Base-by-base conservation (phyloP, 2,888 invertebrate genomes). In the Dasysyrphus albostriatus region DNA sequence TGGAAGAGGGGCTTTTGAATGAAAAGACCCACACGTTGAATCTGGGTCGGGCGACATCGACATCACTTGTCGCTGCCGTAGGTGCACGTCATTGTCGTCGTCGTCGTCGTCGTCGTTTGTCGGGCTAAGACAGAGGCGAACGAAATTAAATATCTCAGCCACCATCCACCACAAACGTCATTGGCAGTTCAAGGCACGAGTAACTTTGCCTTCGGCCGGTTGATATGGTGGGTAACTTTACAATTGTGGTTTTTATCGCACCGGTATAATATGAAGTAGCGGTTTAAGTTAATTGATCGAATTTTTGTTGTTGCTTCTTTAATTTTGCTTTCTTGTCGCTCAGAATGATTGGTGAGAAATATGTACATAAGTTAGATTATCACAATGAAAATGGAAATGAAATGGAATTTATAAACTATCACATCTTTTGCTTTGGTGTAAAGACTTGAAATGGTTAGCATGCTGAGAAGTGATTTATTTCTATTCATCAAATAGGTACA, bases 1-100 rank as follows among this genome's bases (percentile, higher is more conserved):
- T n/a, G n/a, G 32, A 4, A 29, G 54, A 3, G n/a, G 29, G 54
- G 29, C 65, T 42, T 67, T 67, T 67, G 65, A 49, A 67, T 67
- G 34, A 39, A 24, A 51, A 67, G 65, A 77, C 77, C 72, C 32
- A 78, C 54, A 63, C 77, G 12, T 56, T 19, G 74, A 74, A 85
- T 63, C 81, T 85, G 58, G 85, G 85, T 85, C 85, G 85, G 51
- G 29, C 63, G 63, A 69, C 67, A 58, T 47, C 69, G 63, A 63
- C 82, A 74, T 74, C 81, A 85, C 85, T 85, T 85, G 81, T 65
- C 82, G 67, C 56, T 56, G 19, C 14, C 12, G 58, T 39, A 56
- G 59, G 39, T 65, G 65, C 63, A 76, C 39, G 19, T 34, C 42
- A 69, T 29, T 74, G 65, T 61, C 1, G 44, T 34, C 19, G 24